A percentile compares a stretch with the other conserved stretches of the same genome.
Conservation (phyloP, 2,888 invertebrate species). For the Acronicta psi region DNA sequence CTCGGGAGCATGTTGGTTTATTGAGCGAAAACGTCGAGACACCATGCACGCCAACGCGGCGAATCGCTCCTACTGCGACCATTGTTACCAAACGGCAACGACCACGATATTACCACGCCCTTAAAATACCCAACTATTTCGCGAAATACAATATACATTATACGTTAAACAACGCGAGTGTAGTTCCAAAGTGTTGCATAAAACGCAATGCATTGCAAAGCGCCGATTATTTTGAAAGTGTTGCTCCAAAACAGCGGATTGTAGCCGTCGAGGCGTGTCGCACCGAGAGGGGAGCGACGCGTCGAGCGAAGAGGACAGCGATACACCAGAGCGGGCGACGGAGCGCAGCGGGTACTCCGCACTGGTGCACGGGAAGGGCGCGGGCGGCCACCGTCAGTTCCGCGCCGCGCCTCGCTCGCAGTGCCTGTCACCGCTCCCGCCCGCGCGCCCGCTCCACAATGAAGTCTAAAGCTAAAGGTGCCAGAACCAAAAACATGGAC, state of each 20-base stretch:
- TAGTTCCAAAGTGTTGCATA: background rate
- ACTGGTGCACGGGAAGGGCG: constrained; percentile 53
- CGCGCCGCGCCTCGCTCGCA: constrained; percentile 70
- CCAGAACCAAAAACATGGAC: constrained; percentile 82
- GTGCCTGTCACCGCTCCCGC: constrained; percentile 67
- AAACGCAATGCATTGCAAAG: constrained; percentile 43
- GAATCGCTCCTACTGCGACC: constrained; percentile 67
- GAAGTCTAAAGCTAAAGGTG: constrained; percentile 77
- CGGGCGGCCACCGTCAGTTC: constrained; percentile 64
- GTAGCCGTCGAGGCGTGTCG: constrained; percentile 63
- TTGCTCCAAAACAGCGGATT: constrained; percentile 49
- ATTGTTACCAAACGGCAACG: constrained; percentile 60
- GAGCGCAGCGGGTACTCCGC: constrained; percentile 75
- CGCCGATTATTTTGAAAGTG: background rate
- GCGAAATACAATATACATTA: constrained; percentile 40
- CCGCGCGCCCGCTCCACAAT: constrained; percentile 76
- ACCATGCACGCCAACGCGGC: constrained; percentile 29
- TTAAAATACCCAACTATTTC: constrained; percentile 27
- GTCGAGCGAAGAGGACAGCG: constrained; percentile 72
- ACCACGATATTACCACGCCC: constrained; percentile 56
- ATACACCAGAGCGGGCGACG: constrained; percentile 66
- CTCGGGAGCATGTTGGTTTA: constrained; percentile 22
- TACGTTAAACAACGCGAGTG: constrained; percentile 3
- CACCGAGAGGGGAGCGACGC: constrained; percentile 75
- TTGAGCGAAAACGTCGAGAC: constrained; percentile 44